Evolutionary conservation across 2,888 invertebrate genomes (phyloP).

Genomic region (Formica aserva): DNA sequence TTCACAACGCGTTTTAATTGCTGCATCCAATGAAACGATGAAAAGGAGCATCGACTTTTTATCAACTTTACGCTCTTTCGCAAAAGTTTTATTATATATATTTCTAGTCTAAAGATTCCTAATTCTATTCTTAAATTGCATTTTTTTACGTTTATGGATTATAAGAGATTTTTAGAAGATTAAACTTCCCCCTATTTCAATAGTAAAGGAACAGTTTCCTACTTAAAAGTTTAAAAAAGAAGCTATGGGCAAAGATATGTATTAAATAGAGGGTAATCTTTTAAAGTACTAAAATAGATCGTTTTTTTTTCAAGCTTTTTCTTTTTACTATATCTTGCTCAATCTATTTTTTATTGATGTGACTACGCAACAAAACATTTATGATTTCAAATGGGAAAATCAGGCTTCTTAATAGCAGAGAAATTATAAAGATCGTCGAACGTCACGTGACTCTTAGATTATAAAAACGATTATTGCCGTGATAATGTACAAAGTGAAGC

Average conservation of each 20-base stretch:
- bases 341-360: slow-evolving; percentile 5
- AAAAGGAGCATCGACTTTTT: background rate
- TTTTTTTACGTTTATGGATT: background rate
- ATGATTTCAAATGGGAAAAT: slow-evolving; percentile 52
- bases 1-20: slow-evolving; percentile 12
- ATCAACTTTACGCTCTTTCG: background rate
- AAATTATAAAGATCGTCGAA: slow-evolving; percentile 52
- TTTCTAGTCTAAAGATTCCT: background rate
- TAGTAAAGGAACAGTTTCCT: background rate
- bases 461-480: slow-evolving; percentile 27
- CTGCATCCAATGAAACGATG: background rate
- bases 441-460: background rate
- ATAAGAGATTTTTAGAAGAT: background rate
- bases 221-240: background rate
- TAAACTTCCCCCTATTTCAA: background rate
- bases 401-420: slow-evolving; percentile 51
- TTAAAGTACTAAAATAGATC: background rate
- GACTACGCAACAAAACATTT: slow-evolving; percentile 4
- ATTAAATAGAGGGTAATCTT: background rate
- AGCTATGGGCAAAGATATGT: background rate
- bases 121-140: background rate
- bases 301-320: background rate
- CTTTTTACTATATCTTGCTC: background rate
- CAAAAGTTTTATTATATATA: background rate
- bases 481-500: slow-evolving; percentile 37